Base-by-base conservation (phyloP, 2,888 invertebrate genomes). In the Caenorhabditis drosophilae region DNA sequence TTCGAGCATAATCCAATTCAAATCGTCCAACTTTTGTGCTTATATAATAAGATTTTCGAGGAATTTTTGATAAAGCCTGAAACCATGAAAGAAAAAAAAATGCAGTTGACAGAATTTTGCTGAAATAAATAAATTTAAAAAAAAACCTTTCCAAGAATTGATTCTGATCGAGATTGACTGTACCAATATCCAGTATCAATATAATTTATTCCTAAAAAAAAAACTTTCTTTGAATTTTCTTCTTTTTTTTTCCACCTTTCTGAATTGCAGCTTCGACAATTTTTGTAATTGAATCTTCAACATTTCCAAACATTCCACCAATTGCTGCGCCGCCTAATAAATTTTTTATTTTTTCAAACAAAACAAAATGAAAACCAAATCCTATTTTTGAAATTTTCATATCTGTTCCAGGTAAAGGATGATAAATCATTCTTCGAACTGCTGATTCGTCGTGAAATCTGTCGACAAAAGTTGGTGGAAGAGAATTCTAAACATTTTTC, bases 111-210 rank as follows among this genome's bases (percentile, higher is more conserved):
- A n/a, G n/a, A n/a, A n/a, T n/a, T n/a, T n/a, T n/a, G n/a, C n/a
- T n/a, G n/a, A n/a, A n/a, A n/a, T n/a, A n/a, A n/a, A n/a, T n/a
- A n/a, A n/a, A n/a, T n/a, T n/a, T n/a, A n/a, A 42, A 9, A 2
- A 23, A 41, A 31, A 69, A 86, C 86, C 87, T 90, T 89, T 68
- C 94, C 95, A 22, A 94, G 85, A 12, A 90, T 87, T 67, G 87
- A 87, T 85, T 95, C 94, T 0, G 94, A 91, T 62, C 87, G 88
- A 0, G 93, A 92, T 82, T 92, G 90, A 0, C 95, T 95, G 83
- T 95, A 95, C 89, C 90, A 95, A 0, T 93, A 93, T 0, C 90
- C 91, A 0, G 93, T 93, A 83, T 96, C 95, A 58, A 96, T 89
- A 79, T 91, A 92, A 86, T 96, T 96, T 18, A 96, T 88, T 6